phyloP scores from a whole-genome alignment of 2,888 invertebrate species.

The Saturnia pavonia region DNA sequence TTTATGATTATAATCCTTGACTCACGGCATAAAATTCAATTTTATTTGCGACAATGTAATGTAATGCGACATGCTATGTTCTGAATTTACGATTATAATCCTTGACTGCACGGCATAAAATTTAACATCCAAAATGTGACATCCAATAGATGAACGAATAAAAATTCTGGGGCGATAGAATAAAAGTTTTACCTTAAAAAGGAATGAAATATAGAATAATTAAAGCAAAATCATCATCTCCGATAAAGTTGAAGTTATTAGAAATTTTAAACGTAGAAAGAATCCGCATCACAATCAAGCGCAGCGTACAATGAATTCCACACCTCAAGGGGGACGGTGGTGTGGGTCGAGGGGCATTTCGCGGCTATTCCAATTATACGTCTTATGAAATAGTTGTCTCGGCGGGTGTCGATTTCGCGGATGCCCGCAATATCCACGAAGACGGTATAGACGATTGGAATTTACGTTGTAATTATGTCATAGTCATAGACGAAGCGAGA shows the following conservation, averaged over 20 bases:
- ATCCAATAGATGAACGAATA: no score
- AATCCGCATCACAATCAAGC: slow-evolving; percentile 20
- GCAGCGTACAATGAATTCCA: slow-evolving; percentile 21
- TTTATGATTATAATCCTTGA: no score
- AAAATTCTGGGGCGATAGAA: no score
- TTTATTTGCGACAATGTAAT: no score
- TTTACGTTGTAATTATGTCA: slow-evolving; percentile 45
- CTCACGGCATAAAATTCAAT: no score
- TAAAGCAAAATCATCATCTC: not conserved
- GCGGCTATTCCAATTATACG: slow-evolving; percentile 78
- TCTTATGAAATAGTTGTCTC: slow-evolving; percentile 77
- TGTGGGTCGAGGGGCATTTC: slow-evolving; percentile 43
- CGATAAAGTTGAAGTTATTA: slow-evolving; percentile 10
- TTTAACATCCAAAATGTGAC: no score
- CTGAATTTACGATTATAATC: no score
- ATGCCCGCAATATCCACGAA: slow-evolving; percentile 62
- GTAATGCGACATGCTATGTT: no score
- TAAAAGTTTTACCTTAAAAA: not conserved
- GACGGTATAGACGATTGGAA: slow-evolving; percentile 65
- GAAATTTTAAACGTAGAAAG: slow-evolving; percentile 18
- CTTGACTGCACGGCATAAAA: no score
- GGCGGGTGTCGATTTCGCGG: slow-evolving; percentile 61
- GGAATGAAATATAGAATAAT: not conserved
- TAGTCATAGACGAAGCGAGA: slow-evolving; percentile 38
- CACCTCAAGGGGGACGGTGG: slow-evolving; percentile 18